phyloP scores from a whole-genome alignment of 2,888 invertebrate genomes.

The Adineta ricciae region DNA sequence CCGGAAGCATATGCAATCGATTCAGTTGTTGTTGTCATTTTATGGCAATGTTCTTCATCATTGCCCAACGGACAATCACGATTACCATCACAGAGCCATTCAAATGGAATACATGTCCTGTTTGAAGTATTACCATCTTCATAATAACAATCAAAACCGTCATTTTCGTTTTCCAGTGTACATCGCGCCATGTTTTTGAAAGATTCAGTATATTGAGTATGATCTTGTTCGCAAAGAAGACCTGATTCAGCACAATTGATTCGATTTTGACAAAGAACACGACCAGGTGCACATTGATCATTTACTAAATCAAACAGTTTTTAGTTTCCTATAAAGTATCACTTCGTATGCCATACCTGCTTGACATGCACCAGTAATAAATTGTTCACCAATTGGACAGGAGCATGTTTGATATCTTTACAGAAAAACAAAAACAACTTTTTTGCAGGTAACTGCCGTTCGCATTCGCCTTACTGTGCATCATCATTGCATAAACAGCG shows the following conservation, averaged over 20 bases:
- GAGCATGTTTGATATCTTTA: neutral
- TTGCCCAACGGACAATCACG: conserved; percentile 81
- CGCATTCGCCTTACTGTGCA: neutral
- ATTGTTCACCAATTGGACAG: neutral
- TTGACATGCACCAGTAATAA: neutral
- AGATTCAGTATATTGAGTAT: neutral
- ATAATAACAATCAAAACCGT: conserved; percentile 17
- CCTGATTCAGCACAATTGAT: neutral
- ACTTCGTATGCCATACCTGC: neutral
- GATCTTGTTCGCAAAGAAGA: neutral
- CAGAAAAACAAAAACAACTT: no score
- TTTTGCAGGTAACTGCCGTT: no score
- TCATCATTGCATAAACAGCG: neutral
- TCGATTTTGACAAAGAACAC: neutral
- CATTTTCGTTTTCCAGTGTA: neutral
- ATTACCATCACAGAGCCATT: conserved; percentile 81
- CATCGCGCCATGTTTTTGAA: neutral
- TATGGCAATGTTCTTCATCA: conserved; percentile 60
- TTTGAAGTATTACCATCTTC: neutral
- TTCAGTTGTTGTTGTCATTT: neutral
- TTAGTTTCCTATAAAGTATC: neutral
- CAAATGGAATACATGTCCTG: conserved; percentile 4
- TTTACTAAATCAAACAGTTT: neutral
- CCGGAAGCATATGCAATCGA: neutral
- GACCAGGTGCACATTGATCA: neutral